phyloP scores from a whole-genome alignment of 2,113 vertebrate genomes.

The Mirounga angustirostris region DNA sequence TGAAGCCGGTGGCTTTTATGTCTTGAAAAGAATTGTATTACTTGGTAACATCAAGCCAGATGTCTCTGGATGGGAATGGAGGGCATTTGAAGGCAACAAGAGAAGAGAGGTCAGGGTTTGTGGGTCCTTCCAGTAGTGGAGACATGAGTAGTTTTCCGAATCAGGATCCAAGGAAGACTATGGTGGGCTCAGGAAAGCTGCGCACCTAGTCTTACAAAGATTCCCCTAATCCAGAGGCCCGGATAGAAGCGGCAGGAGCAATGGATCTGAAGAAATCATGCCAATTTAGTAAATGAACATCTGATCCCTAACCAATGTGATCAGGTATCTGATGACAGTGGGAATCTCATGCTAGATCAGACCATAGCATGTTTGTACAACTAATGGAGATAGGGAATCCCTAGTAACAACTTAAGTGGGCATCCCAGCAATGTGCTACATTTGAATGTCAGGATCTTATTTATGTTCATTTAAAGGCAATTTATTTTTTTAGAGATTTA shows the following conservation, averaged over 20 bases:
- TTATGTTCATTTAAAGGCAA: constrained; percentile 30
- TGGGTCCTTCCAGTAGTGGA: neutral
- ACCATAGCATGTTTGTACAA: neutral
- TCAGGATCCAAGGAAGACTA: neutral
- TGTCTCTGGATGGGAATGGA: neutral
- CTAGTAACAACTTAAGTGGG: neutral
- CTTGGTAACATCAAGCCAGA: constrained; percentile 25
- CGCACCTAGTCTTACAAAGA: constrained; percentile 16
- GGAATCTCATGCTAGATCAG: neutral
- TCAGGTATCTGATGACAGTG: neutral
- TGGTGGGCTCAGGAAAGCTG: neutral
- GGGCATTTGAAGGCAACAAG: neutral
- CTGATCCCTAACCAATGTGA: neutral
- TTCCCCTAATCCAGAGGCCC: neutral
- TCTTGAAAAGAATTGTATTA: constrained; percentile 34
- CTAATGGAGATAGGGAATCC: neutral
- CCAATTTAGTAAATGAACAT: neutral
- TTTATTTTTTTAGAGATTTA: neutral
- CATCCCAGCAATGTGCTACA: neutral
- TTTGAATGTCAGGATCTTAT: neutral
- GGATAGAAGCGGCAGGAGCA: constrained; percentile 5
- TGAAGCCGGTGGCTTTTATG: constrained; percentile 13
- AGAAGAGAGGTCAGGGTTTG: neutral
- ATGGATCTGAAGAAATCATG: neutral
- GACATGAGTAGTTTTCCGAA: neutral